These are phyloP conservation scores for Oithona nana DNA, from an alignment of 2,888 invertebrate species.

Conservation along the genomic window DNA sequence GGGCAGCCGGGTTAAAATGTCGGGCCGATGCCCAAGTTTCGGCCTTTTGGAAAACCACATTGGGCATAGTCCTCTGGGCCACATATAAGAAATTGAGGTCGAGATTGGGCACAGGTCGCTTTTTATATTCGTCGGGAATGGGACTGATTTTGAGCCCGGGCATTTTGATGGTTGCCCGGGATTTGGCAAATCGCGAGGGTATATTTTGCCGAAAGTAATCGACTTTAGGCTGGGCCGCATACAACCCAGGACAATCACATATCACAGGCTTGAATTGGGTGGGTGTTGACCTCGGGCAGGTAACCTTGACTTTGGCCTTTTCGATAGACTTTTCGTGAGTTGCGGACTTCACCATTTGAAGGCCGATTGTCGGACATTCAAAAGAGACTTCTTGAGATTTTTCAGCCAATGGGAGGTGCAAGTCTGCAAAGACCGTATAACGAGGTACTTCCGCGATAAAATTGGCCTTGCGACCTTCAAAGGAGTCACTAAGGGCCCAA, in stretches of 20 bases:
- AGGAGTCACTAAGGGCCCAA: background rate
- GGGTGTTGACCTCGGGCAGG: background rate
- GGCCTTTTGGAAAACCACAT: background rate
- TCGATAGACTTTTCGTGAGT: background rate
- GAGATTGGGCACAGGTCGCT: background rate
- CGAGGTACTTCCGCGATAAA: background rate
- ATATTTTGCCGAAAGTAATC: background rate
- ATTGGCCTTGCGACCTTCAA: background rate
- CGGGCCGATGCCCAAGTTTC: no score
- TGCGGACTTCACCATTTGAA: background rate
- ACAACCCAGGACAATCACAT: background rate
- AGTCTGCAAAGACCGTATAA: slow-evolving; percentile 1
- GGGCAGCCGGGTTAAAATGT: background rate
- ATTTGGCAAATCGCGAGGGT: background rate
- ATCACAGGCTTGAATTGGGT: background rate
- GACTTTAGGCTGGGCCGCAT: background rate
- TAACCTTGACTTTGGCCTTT: background rate
- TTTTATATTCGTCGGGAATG: background rate
- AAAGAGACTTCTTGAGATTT: background rate
- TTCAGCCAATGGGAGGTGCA: background rate
- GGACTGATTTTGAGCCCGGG: background rate
- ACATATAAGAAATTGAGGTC: background rate
- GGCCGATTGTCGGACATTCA: background rate
- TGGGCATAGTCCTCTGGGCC: background rate
- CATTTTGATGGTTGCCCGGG: background rate